Base-by-base conservation (phyloP, 2,888 invertebrate species). In the Tetragnatha montana region DNA sequence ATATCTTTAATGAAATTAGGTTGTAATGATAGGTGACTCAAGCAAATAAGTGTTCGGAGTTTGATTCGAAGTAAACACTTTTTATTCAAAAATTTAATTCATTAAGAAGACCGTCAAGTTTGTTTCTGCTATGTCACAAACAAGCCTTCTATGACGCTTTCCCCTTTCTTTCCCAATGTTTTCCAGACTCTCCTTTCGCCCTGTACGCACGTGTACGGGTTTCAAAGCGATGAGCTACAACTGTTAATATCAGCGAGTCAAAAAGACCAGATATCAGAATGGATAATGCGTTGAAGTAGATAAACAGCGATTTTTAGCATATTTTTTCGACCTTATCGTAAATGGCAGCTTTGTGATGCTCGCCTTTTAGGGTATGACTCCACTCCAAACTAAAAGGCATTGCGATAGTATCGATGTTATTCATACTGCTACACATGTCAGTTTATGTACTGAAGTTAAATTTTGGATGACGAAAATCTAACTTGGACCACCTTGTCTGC, bases 241-340 rank as follows among this genome's bases (percentile, higher is more conserved):
- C 68, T 50, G 75, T 22, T 47, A 75, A 19, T 83, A 83, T 83
- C 83, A 35, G 60, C 21, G n/a, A 83, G 83, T 75, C 83, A 83
- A 83, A 75, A 74, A 83, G 83, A 83, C 35, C 10, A 49, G 83
- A 83, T 83, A 83, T 74, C n/a, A 75, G n/a, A 68, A 71, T n/a
- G 71, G 71, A 71, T 71, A 19, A 71, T 71, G 71, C 71, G 70
- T 80, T n/a, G 68, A 47, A 69, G n/a, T 8, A 35, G 80, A 80
- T 69, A 80, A 76, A 78, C 60, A 14, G 47, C 17, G 80, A 19
- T 69, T 80, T 79, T 80, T 17, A 80, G 47, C 80, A 80, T 60
- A 80, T 80, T 80, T 70, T 80, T 70, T 71, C 22, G 14, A 60
- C 22, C 80, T 80, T 80, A 80, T 80, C 80, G 47, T 14, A 69